These are phyloP conservation scores for Cantharis rustica DNA, from an alignment of 2,888 invertebrate species.

Conservation along the genomic window DNA sequence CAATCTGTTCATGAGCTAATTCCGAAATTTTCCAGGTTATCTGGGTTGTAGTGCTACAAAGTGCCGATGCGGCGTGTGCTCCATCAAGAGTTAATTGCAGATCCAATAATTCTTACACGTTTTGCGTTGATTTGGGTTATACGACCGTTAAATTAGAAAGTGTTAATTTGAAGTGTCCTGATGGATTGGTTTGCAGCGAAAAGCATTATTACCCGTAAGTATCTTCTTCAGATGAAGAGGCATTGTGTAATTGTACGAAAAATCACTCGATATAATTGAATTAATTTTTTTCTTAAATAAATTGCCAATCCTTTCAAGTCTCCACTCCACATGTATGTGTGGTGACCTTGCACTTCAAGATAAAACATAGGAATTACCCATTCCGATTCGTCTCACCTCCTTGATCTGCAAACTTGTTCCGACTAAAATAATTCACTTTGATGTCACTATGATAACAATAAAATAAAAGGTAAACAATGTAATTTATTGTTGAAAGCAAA, in stretches of 20 bases:
- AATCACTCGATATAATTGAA: background rate
- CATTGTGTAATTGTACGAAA: background rate
- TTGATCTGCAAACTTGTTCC: background rate
- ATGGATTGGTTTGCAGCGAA: constrained; percentile 17
- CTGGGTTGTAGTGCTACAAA: background rate
- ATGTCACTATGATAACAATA: background rate
- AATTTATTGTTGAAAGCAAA: too few species aligned
- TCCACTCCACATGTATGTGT: background rate
- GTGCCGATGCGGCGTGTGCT: background rate
- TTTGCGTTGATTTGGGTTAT: constrained; percentile 19
- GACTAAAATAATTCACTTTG: background rate
- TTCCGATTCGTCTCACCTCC: background rate
- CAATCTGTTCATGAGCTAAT: background rate
- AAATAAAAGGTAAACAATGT: background rate
- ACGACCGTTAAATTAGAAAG: background rate
- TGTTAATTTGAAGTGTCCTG: constrained; percentile 18
- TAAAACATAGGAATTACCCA: background rate
- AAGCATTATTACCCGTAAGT: constrained; percentile 23
- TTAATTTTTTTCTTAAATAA: background rate
- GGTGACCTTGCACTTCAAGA: background rate
- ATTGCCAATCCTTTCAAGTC: background rate
- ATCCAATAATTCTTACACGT: constrained; percentile 6
- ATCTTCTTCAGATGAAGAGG: background rate
- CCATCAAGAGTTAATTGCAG: constrained; percentile 1
- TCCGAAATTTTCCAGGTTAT: background rate